Evolutionary conservation across 2,113 vertebrate species (phyloP).

Genomic region (Zapornia atra): DNA sequence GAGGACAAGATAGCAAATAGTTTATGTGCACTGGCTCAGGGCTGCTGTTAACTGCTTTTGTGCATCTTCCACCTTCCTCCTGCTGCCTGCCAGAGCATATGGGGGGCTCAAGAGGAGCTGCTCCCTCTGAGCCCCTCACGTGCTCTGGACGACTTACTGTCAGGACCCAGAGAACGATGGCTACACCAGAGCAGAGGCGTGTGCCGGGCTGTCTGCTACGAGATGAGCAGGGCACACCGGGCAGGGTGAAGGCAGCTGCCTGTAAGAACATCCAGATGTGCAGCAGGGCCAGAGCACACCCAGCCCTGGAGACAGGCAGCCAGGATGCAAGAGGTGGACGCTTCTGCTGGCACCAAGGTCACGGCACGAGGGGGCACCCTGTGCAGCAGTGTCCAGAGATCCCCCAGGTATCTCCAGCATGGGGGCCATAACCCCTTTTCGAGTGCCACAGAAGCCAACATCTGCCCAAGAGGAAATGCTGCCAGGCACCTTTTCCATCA

Average conservation of each 20-base stretch:
- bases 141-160: neutral
- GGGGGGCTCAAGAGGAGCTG: neutral
- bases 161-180: fast-evolving
- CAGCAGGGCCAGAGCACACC: neutral
- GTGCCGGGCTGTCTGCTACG: neutral
- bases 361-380: neutral
- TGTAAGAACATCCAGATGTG: fast-evolving
- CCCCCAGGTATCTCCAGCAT: fast-evolving
- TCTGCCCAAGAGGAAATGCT: neutral
- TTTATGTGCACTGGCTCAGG: neutral
- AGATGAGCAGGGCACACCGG: fast-evolving
- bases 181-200: neutral
- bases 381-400: neutral
- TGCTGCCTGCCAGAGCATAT: fast-evolving
- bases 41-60: neutral
- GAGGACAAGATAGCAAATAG: neutral
- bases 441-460: neutral
- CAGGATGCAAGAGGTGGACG: neutral
- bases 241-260: neutral
- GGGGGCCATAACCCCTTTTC: neutral
- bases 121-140: neutral
- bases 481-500: neutral
- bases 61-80: neutral
- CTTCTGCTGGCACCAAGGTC: neutral
- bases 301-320: neutral